phyloP scores from a whole-genome alignment of 2,888 invertebrate species.

The Lordiphosa fenestrarum region DNA sequence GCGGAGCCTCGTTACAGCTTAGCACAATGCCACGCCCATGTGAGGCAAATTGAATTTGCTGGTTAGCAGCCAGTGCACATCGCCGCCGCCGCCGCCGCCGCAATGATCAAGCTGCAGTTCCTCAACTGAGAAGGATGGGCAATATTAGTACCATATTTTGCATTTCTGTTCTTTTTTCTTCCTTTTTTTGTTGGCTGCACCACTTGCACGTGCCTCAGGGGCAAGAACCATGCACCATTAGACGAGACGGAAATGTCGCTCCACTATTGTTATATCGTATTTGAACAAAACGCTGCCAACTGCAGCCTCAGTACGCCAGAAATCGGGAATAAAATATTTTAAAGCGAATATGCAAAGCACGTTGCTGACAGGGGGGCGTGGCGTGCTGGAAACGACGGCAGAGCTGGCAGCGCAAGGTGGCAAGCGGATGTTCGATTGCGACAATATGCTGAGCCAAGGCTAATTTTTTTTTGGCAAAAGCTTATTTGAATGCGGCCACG shows the following conservation, averaged over 20 bases:
- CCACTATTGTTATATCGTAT: constrained; percentile 43
- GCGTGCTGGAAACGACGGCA: constrained; percentile 8
- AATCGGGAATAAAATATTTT: constrained; percentile 37
- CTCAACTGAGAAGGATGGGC: neutral
- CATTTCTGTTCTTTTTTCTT: neutral
- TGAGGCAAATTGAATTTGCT: constrained; percentile 28
- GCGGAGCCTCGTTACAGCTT: neutral
- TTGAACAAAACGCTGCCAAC: constrained; percentile 40
- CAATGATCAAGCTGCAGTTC: constrained; percentile 3
- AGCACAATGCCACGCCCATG: constrained; percentile 7
- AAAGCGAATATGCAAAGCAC: constrained; percentile 58
- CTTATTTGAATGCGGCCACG: constrained; percentile 25
- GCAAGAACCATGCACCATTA: constrained; percentile 24
- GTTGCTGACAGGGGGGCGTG: constrained; percentile 67
- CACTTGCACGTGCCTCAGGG: constrained; percentile 9
- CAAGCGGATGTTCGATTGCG: constrained; percentile 27
- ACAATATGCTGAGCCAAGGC: constrained; percentile 46
- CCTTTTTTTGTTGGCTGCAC: neutral
- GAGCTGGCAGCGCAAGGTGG: constrained; percentile 11
- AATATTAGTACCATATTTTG: constrained; percentile 13
- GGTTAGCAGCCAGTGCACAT: constrained; percentile 10
- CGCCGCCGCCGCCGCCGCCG: neutral
- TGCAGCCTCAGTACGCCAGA: constrained; percentile 13
- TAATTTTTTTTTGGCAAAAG: constrained; percentile 25
- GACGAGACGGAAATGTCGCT: constrained; percentile 21